Conservation (phyloP, 2,888 invertebrate genomes). For the Baronia brevicornis region DNA sequence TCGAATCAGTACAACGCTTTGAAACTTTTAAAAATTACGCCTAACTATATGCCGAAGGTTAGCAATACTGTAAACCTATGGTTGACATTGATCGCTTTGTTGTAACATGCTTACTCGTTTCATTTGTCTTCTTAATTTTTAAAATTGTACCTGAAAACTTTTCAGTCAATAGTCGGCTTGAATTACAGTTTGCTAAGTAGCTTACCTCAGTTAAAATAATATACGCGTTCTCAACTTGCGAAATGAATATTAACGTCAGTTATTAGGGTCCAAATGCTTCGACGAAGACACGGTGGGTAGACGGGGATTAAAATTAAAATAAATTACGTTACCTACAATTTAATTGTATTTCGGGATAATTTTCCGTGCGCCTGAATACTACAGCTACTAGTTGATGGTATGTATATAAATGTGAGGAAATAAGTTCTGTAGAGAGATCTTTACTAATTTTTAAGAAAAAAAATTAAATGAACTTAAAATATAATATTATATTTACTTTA, state of each 20-base stretch:
- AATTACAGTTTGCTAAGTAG: slow-evolving; percentile 38
- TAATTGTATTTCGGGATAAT: slow-evolving; percentile 73
- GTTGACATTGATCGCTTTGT: no score
- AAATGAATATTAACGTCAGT: slow-evolving; percentile 45
- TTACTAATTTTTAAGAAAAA: slow-evolving; percentile 7
- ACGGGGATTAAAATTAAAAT: slow-evolving; percentile 69
- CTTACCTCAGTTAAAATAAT: slow-evolving; percentile 37
- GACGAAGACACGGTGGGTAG: slow-evolving; percentile 34
- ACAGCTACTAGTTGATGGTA: slow-evolving; percentile 53
- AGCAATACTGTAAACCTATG: no score
- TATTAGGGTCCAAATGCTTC: slow-evolving; percentile 41
- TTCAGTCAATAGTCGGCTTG: slow-evolving; percentile 16
- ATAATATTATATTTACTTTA: no score
- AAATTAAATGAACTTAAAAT: no score
- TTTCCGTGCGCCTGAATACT: slow-evolving; percentile 71
- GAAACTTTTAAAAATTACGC: no score
- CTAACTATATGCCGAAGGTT: no score
- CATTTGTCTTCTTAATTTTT: no score
- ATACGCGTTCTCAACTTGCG: slow-evolving; percentile 39
- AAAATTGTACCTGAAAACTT: no score
- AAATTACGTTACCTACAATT: slow-evolving; percentile 70
- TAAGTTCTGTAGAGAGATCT: slow-evolving; percentile 31
- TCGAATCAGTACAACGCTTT: no score
- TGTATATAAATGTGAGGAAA: slow-evolving; percentile 43
- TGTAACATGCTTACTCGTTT: no score